Evolutionary conservation across 2,797 vertebrate species (phyloP).

Genomic region (Harpagifer antarcticus): DNA sequence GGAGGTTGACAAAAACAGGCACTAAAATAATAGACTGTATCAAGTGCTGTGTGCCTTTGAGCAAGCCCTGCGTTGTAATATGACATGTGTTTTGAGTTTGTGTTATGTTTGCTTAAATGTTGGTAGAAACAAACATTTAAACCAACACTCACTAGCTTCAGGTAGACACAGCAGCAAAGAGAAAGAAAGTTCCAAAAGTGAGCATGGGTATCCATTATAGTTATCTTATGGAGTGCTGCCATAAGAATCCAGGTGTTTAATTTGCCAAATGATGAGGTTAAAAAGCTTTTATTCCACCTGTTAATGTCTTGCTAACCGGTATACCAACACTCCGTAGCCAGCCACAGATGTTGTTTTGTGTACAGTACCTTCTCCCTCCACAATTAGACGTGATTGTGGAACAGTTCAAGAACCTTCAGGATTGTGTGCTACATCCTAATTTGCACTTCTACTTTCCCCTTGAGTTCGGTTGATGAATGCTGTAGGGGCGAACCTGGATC

Average conservation of each 20-base stretch:
- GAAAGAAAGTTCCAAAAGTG: not conserved
- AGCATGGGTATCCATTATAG: not conserved
- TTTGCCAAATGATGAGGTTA: conserved; percentile 12
- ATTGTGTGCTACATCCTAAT: conserved; percentile 57
- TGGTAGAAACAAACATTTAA: conserved; percentile 25
- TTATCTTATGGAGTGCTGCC: not conserved
- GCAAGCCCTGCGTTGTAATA: no score
- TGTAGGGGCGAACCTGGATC: conserved; percentile 32
- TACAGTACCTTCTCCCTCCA: conserved; percentile 23
- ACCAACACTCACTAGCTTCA: conserved; percentile 3
- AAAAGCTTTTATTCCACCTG: conserved; percentile 15
- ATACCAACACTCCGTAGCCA: conserved; percentile 1
- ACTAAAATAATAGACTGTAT: no score
- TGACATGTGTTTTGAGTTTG: no score
- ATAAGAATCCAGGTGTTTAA: conserved; percentile 38
- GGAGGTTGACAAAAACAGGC: no score
- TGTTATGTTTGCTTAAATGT: no score
- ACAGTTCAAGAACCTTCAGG: conserved; percentile 26
- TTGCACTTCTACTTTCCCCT: conserved; percentile 28
- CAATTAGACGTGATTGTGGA: conserved; percentile 34
- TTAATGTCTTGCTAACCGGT: conserved; percentile 23
- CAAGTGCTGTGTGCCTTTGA: no score
- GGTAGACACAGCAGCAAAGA: conserved; percentile 5
- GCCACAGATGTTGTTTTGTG: conserved; percentile 47
- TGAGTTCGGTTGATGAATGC: conserved; percentile 38